These are phyloP conservation scores for Carabus problematicus DNA, from an alignment of 2,888 invertebrate genomes.

Conservation along the genomic window DNA sequence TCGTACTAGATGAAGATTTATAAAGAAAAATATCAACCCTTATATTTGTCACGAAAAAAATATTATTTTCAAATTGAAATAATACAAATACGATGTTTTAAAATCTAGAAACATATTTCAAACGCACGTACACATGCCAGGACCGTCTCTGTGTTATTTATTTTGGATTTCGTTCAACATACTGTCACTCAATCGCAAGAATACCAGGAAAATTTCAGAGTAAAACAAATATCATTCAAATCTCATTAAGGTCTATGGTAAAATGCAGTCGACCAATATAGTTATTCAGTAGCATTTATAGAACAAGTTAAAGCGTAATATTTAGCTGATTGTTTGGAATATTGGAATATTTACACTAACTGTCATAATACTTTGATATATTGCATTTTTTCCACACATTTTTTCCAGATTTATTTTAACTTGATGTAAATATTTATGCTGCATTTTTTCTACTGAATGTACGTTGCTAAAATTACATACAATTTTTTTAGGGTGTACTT, in stretches of 20 bases:
- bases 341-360: conserved; percentile 20
- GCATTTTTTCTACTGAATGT: too few species aligned
- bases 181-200: conserved; percentile 3
- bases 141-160: background rate
- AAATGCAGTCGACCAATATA: background rate
- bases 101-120: too few species aligned
- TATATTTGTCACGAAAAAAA: too few species aligned
- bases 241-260: conserved; percentile 16
- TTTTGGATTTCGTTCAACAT: conserved; percentile 9
- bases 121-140: too few species aligned
- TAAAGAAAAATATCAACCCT: too few species aligned
- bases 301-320: background rate
- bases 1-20: too few species aligned
- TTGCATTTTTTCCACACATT: conserved; percentile 8
- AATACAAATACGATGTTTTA: too few species aligned
- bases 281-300: background rate
- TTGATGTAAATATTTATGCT: conserved; percentile 18
- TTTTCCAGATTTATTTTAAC: conserved; percentile 20
- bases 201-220: too few species aligned
- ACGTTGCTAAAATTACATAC: too few species aligned
- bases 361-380: conserved; percentile 24
- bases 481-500: too few species aligned
- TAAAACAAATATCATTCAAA: conserved; percentile 27
- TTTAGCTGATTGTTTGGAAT: background rate
- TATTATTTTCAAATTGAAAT: too few species aligned